A percentile compares a stretch with the other conserved stretches of the same genome.
phyloP scores from a whole-genome alignment of 2,113 vertebrate species.

The Zosterops borbonicus region DNA sequence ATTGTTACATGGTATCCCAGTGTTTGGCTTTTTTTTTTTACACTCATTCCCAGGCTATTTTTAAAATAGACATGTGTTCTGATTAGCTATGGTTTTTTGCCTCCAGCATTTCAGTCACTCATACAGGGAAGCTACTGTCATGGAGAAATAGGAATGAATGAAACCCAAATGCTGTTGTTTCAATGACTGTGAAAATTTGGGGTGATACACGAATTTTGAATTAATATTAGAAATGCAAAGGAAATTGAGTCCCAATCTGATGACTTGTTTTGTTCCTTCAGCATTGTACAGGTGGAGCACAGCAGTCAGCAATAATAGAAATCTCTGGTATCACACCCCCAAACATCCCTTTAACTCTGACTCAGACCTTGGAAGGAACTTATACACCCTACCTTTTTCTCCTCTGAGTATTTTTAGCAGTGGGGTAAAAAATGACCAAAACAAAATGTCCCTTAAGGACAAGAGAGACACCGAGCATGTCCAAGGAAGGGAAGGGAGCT shows the following conservation, averaged over 20 bases:
- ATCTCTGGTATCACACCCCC: fast-evolving
- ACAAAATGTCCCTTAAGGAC: not conserved
- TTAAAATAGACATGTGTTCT: not conserved
- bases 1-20: not conserved
- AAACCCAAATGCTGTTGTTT: not conserved
- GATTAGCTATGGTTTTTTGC: not conserved
- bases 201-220: not conserved
- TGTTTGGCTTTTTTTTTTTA: not conserved
- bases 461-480: fast-evolving
- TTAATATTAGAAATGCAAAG: not conserved
- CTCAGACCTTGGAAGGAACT: fast-evolving
- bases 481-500: not conserved
- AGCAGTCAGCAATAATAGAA: not conserved
- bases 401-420: fast-evolving
- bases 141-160: not conserved
- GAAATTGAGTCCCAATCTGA: not conserved
- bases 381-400: not conserved
- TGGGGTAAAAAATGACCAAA: not conserved
- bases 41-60: fast-evolving
- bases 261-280: not conserved
- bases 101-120: not conserved
- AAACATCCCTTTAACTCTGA: not conserved
- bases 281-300: not conserved
- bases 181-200: not conserved
- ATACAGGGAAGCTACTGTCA: not conserved